Base-by-base conservation (phyloP, 37 sponge, comb jelly and placozoan species). In the Amphimedon queenslandica region DNA sequence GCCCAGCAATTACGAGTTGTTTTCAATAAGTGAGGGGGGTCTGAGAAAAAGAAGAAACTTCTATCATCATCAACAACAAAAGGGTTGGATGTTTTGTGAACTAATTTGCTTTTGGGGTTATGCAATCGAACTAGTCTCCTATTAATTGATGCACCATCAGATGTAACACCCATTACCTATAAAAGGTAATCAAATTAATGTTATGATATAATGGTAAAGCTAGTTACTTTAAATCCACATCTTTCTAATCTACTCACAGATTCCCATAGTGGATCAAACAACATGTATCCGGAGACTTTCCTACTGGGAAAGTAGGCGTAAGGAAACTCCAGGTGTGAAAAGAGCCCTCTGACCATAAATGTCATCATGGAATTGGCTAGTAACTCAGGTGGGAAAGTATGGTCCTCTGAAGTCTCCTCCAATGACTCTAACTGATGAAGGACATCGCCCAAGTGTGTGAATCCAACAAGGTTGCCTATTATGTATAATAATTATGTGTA, bases 11-110 rank as follows among this genome's bases (percentile, higher is more conserved):
- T 83, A 25, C 83, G 23, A 6, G 70, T 65, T 21, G 83, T 83
- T 31, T 83, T 83, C n/a, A 83, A 16, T 31, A 83, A 29, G 64
- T 83, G 83, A 35, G 77, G 83, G 23, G 31, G 83, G 64, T 28
- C 74, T 70, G 1, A 69, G 75, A 38, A 83, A n/a, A n/a, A 82
- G 40, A 83, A 83, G 47, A 58, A 83, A n/a, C 75, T 31, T n/a
- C 29, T 58, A 3, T 71, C 32, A 8, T 40, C 72, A 83, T 83
- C 71, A 31, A 41, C 38, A 43, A 77, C 60, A 61, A 41, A 70
- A 21, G 76, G 64, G 36, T 82, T 82, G 24, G 39, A 57, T 16
- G 33, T 35, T 43, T 75, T 83, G 42, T 83, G 33, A 23, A 64
- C 37, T 31, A 67, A 39, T 23, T 68, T 40, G 25, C 60, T 37